Evolutionary conservation across 2,888 invertebrate species (phyloP), one percentile per base, ranked within the genome.

Genomic region (Dryococelus australis): DNA sequence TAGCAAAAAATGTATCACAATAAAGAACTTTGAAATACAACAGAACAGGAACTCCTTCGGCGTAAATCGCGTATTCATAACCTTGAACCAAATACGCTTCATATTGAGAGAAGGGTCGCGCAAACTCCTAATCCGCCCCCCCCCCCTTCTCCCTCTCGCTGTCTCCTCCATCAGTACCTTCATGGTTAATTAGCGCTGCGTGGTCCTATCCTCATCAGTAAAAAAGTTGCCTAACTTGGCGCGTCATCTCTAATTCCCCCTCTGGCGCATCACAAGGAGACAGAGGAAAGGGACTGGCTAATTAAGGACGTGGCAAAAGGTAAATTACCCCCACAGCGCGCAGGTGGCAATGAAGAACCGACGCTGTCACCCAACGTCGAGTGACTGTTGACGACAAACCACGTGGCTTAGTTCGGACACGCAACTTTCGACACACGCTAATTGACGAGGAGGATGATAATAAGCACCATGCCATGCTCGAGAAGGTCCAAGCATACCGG

Each of bases 261-360:
- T 65, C 65, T 20, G 24, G 12, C 6, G n/a, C n/a, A 24, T 1
- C 24, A 6, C 65, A 65, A 65, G 20, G n/a, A 65, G 65, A n/a
- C 65, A 20, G n/a, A 8, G 20, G 65, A 65, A 24, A 65, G 65
- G 16, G 2, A 8, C n/a, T n/a, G 65, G 0, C 24, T n/a, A 65
- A 16, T n/a, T n/a, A 65, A 65, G 65, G 65, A 65, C n/a, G 65
- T 65, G 65, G 65, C n/a, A 65, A 65, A 65, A 65, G 65, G 65
- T 65, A 65, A 65, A 65, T 65, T 65, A 65, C 65, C n/a, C 47
- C 47, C 65, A 65, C 65, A 65, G 12, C 65, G 65, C 6, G 8
- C 65, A 24, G 3, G 13, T 24, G 65, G 65, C 65, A 65, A 20
- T 9, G 6, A 65, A n/a, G 65, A 65, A n/a, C 16, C 12, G 20